Conservation (phyloP, 1,140 invertebrate species). For the Brachionus calyciflorus region DNA sequence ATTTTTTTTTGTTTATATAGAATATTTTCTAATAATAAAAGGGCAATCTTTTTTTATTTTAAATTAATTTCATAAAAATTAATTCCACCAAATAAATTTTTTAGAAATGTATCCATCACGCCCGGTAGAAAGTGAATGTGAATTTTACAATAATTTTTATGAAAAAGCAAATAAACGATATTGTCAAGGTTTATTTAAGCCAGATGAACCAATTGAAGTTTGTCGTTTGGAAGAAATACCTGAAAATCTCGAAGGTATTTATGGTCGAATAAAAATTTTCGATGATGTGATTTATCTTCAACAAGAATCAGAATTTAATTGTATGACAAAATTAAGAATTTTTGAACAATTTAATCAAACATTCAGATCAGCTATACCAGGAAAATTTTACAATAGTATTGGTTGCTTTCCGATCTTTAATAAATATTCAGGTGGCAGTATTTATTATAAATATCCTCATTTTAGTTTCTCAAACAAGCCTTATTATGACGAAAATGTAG, state of each 20-base stretch:
- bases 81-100: too few relatives aligned
- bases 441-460: background rate
- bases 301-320: background rate
- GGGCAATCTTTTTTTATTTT: too few relatives aligned
- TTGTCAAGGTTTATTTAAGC: too few relatives aligned
- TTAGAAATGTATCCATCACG: too few relatives aligned
- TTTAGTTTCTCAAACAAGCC: background rate
- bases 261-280: background rate
- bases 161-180: too few relatives aligned
- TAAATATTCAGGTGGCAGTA: background rate
- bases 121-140: too few relatives aligned
- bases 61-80: too few relatives aligned
- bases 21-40: too few relatives aligned
- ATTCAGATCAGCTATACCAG: background rate
- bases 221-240: background rate
- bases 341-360: background rate
- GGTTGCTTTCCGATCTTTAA: background rate
- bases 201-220: background rate
- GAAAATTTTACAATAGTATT: background rate
- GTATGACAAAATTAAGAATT: background rate
- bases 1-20: too few relatives aligned
- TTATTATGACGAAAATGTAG: background rate
- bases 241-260: background rate
- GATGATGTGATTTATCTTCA: conserved; percentile 1
- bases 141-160: too few relatives aligned